Evolutionary conservation across 1,140 invertebrate genomes (phyloP).

Genomic region (Pantala flavescens): DNA sequence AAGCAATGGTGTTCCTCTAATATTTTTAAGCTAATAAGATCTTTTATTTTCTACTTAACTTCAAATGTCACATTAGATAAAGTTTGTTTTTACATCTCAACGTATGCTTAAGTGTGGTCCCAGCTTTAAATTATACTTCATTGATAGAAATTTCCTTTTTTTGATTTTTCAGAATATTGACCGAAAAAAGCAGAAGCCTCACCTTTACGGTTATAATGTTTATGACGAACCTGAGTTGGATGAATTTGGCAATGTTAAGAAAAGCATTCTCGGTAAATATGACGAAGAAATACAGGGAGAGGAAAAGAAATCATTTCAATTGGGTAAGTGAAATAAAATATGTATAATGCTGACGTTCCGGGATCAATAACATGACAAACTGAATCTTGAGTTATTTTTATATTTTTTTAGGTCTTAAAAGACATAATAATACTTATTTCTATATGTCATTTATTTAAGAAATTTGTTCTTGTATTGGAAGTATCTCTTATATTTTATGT

Average conservation of each 20-base stretch:
- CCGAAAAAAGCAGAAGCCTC: constrained; percentile 69
- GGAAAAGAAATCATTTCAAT: constrained; percentile 65
- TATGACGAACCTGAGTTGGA: constrained; percentile 82
- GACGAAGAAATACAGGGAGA: constrained; percentile 86
- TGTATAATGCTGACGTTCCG: constrained; percentile 33
- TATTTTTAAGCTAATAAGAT: constrained; percentile 17
- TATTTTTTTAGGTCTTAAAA: too few species aligned
- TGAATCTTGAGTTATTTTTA: too few species aligned
- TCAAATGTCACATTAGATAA: too few species aligned
- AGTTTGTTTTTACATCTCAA: too few species aligned
- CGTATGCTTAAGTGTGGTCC: too few species aligned
- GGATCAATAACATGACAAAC: constrained; percentile 23
- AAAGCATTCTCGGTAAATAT: constrained; percentile 78
- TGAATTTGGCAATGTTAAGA: constrained; percentile 61
- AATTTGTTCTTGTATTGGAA: too few species aligned
- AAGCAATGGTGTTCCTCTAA: constrained; percentile 20
- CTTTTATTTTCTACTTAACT: not conserved
- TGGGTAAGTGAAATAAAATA: constrained; percentile 50
- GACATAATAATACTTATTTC: too few species aligned
- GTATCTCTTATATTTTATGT: too few species aligned
- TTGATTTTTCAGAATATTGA: constrained; percentile 55
- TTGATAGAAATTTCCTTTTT: not conserved
- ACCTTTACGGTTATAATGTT: constrained; percentile 54
- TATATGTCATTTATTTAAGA: too few species aligned
- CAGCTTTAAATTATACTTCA: too few species aligned